These are phyloP conservation scores for Pammene fasciana DNA, from an alignment of 2,888 invertebrate genomes.

Conservation along the genomic window DNA sequence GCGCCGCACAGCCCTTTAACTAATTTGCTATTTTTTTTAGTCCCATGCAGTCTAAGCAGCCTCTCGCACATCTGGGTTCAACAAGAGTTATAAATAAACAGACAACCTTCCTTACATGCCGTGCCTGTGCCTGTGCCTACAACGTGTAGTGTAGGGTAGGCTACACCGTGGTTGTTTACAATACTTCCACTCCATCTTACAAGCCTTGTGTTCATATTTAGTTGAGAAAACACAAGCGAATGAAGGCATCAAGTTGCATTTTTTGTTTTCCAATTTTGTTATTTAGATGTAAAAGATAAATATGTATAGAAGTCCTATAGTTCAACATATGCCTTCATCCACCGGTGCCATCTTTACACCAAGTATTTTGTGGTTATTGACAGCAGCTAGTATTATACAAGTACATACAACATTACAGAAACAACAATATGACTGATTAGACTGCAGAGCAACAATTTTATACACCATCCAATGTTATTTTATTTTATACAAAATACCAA, in stretches of 20 bases:
- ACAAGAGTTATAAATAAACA: constrained; percentile 41
- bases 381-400: neutral
- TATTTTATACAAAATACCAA: constrained; percentile 70
- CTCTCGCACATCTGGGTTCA: constrained; percentile 43
- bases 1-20: constrained; percentile 61
- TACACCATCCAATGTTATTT: constrained; percentile 79
- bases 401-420: constrained; percentile 34
- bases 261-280: constrained; percentile 8
- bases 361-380: constrained; percentile 27
- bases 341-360: neutral
- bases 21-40: constrained; percentile 78
- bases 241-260: constrained; percentile 16
- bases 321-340: constrained; percentile 17
- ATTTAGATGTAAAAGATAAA: neutral
- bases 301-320: neutral
- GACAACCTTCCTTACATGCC: constrained; percentile 38
- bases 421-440: constrained; percentile 40
- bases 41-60: constrained; percentile 59
- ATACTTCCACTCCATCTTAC: constrained; percentile 6
- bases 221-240: constrained; percentile 18
- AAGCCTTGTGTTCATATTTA: constrained; percentile 29
- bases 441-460: constrained; percentile 56
- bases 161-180: constrained; percentile 25
- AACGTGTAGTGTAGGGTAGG: no score
- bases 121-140: no score